Evolutionary conservation across 2,888 invertebrate genomes (phyloP).

Genomic region (Leptothorax acervorum): DNA sequence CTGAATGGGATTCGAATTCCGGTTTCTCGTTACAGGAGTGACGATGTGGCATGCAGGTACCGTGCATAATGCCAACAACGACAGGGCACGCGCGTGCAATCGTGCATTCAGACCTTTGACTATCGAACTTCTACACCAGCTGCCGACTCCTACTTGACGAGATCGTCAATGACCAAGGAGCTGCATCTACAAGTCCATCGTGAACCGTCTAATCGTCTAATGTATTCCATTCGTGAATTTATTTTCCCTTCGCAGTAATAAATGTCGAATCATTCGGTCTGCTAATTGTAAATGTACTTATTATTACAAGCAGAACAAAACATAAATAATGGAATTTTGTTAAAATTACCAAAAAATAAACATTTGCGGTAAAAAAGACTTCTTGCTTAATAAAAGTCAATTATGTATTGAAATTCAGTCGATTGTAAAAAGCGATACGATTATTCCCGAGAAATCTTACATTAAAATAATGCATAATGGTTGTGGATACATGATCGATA

Average conservation of each 20-base stretch:
- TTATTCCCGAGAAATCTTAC: neutral
- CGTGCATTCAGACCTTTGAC: slow-evolving; percentile 10
- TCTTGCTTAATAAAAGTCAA: neutral
- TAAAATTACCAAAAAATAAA: neutral
- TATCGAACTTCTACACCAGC: neutral
- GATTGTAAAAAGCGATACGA: neutral
- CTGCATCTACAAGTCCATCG: neutral
- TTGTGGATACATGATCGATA: neutral
- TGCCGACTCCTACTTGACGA: neutral
- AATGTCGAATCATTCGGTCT: neutral
- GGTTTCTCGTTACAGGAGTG: slow-evolving; percentile 38
- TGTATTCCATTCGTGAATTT: neutral
- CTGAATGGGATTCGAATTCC: slow-evolving; percentile 36
- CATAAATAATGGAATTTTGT: neutral
- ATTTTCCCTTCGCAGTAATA: neutral
- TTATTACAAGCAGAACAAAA: neutral
- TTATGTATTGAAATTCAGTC: neutral
- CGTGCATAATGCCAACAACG: neutral
- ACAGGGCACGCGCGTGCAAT: neutral
- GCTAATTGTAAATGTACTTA: neutral
- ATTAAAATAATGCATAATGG: neutral
- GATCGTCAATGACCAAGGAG: neutral
- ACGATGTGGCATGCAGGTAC: neutral
- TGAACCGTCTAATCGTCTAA: neutral
- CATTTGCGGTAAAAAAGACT: neutral